Percentiles rank a stretch among this genome's conserved stretches.
phyloP scores from a whole-genome alignment of 2,888 invertebrate genomes.

The Scelioninae gen. 1 region DNA sequence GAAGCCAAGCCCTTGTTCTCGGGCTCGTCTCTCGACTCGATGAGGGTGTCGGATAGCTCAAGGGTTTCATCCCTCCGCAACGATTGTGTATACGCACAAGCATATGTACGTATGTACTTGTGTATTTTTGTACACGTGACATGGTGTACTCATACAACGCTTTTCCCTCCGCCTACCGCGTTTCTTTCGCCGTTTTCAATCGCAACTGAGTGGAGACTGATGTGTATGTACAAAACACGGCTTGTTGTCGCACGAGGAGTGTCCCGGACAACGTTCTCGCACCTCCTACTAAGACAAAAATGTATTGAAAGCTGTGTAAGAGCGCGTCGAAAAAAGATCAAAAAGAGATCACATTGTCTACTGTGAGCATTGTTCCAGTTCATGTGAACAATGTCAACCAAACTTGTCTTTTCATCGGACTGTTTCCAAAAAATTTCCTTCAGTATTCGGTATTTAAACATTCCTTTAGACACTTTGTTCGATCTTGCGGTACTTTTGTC shows the following conservation, averaged over 20 bases:
- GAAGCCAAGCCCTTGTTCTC: constrained; percentile 53
- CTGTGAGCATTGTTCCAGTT: constrained; percentile 15
- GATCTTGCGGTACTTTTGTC: no score
- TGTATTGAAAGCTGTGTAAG: constrained; percentile 45
- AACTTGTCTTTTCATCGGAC: constrained; percentile 32
- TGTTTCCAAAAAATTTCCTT: constrained; percentile 19
- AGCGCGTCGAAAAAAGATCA: constrained; percentile 29
- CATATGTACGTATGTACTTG: no score
- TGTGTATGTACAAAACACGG: constrained; percentile 41
- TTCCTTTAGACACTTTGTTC: no score
- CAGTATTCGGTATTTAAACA: no score
- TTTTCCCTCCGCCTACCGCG: no score
- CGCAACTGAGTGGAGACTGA: no score
- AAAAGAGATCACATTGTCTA: constrained; percentile 30
- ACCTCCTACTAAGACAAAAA: constrained; percentile 27
- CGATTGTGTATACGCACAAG: no score
- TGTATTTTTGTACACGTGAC: no score
- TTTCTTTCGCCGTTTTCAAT: no score
- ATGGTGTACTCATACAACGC: no score
- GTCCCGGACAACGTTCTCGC: no score
- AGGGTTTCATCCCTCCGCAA: constrained; percentile 75
- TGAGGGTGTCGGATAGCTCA: constrained; percentile 79
- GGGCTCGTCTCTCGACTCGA: constrained; percentile 66
- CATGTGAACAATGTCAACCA: constrained; percentile 22
- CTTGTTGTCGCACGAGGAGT: constrained; percentile 47